These are phyloP conservation scores for Anthopleura xanthogrammica DNA, from an alignment of 92 coral and sea anemone genomes.

Conservation along the genomic window DNA sequence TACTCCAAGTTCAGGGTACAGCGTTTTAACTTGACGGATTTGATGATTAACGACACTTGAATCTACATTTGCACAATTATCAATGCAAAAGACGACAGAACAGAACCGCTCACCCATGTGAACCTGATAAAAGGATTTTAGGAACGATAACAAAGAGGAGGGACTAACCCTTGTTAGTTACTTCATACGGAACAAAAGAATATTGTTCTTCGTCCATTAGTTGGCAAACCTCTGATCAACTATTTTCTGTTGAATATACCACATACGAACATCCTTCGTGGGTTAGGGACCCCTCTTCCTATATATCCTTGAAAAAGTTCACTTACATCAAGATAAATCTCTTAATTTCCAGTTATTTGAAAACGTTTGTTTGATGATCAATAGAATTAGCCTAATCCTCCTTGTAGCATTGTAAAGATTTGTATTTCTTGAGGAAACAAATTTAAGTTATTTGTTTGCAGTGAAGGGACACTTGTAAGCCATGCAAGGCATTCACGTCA, in stretches of 20 bases:
- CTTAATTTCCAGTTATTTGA: not conserved
- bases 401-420: constrained; percentile 4
- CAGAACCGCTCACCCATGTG: constrained; percentile 38
- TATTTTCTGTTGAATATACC: constrained; percentile 55
- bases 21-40: constrained; percentile 34
- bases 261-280: not conserved
- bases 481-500: constrained; percentile 4
- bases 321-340: not conserved
- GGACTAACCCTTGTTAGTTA: constrained; percentile 48
- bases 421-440: constrained; percentile 2
- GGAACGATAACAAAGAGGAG: constrained; percentile 49
- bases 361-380: constrained; percentile 1
- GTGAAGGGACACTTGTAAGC: constrained; percentile 9
- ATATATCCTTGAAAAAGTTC: not conserved
- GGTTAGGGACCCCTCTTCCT: not conserved
- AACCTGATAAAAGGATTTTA: constrained; percentile 29
- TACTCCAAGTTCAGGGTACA: constrained; percentile 33
- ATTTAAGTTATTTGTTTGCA: not conserved
- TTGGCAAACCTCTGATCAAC: constrained; percentile 48
- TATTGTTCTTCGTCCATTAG: constrained; percentile 63
- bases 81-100: constrained; percentile 26
- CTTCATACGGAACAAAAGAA: constrained; percentile 38
- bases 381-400: constrained; percentile 21
- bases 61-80: constrained; percentile 29
- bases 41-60: constrained; percentile 30